Conservation (phyloP, 1,140 invertebrate genomes). For the Cylas formicarius region DNA sequence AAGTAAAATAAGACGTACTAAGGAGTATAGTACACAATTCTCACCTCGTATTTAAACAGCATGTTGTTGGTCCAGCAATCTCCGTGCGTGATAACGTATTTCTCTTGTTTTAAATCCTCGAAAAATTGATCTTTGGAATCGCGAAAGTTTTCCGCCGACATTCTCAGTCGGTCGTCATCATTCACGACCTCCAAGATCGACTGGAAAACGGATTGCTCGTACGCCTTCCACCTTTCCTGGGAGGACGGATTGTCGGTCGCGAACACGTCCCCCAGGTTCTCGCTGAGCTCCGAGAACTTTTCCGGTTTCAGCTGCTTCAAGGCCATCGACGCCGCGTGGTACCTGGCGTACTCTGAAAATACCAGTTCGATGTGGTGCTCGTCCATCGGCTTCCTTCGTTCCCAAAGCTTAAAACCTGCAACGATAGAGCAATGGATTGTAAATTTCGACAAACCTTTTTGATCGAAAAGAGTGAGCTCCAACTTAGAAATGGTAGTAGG, state of each 20-base stretch:
- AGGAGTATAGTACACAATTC: constrained; percentile 4
- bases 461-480: too few relatives aligned
- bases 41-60: constrained; percentile 47
- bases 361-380: constrained; percentile 43
- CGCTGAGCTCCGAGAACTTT: constrained; percentile 29
- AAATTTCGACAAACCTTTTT: too few relatives aligned
- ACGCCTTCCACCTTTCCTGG: constrained; percentile 23
- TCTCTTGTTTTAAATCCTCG: too few relatives aligned
- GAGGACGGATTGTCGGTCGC: neutral
- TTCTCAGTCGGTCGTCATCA: constrained; percentile 5
- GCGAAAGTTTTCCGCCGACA: constrained; percentile 19
- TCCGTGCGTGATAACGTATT: constrained; percentile 44
- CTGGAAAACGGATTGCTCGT: constrained; percentile 20
- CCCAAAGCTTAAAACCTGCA: constrained; percentile 44
- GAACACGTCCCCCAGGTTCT: constrained; percentile 30
- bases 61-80: constrained; percentile 52
- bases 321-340: constrained; percentile 49
- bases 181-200: constrained; percentile 13
- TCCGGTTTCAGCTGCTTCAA: constrained; percentile 42
- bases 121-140: neutral
- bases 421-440: too few relatives aligned
- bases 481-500: too few relatives aligned
- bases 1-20: constrained; percentile 8
- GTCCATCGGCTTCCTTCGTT: constrained; percentile 44
- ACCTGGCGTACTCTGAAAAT: constrained; percentile 46